Conservation (phyloP, 2,797 vertebrate species). For the Fistularia commersonii region DNA sequence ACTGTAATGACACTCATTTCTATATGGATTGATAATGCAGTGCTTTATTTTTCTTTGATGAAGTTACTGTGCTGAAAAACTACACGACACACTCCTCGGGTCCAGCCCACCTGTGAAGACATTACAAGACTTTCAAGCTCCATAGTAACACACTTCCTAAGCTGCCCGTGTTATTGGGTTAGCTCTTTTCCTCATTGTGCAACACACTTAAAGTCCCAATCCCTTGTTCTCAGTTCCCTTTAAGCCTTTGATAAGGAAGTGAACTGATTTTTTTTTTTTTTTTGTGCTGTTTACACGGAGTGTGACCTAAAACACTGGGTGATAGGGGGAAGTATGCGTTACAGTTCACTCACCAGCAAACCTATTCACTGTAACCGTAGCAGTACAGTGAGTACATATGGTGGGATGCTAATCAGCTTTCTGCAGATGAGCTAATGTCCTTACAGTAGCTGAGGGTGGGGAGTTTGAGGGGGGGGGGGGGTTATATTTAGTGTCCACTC, state of each 20-base stretch:
- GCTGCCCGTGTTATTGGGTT: constrained; percentile 19
- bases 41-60: not conserved
- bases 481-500: constrained; percentile 72
- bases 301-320: constrained; percentile 36
- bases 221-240: constrained; percentile 43
- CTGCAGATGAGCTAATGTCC: constrained; percentile 74
- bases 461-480: constrained; percentile 27
- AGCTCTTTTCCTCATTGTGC: constrained; percentile 38
- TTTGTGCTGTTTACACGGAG: constrained; percentile 23
- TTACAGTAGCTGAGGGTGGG: constrained; percentile 62
- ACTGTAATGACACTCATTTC: too few species aligned
- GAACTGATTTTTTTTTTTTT: constrained; percentile 43
- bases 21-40: too few species aligned
- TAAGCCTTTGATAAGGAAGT: constrained; percentile 65
- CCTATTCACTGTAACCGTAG: constrained; percentile 52
- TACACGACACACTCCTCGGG: constrained; percentile 1
- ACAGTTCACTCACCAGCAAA: constrained; percentile 57
- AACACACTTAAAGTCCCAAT: constrained; percentile 43
- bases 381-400: constrained; percentile 56
- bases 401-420: constrained; percentile 76
- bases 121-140: constrained; percentile 6
- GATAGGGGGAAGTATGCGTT: constrained; percentile 47
- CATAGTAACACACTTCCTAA: constrained; percentile 20
- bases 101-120: constrained; percentile 4
- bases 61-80: not conserved